Percentiles rank a stretch among this genome's conserved stretches.
Evolutionary conservation across 2,797 vertebrate genomes (phyloP).

Genomic region (Taeniopygia guttata): DNA sequence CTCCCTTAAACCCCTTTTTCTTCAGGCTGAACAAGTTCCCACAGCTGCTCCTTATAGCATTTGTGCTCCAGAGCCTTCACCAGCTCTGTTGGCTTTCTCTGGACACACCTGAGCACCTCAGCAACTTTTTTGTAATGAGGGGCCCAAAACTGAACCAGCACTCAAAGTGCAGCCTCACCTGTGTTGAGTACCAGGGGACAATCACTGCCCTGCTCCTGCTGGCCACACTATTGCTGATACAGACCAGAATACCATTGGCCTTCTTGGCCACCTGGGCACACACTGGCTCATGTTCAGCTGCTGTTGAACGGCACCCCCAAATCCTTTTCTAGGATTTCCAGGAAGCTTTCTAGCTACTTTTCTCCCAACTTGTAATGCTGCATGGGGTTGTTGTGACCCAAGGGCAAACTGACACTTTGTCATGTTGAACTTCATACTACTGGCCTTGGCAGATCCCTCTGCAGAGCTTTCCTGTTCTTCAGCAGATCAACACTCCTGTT

Average conservation of each 20-base stretch:
- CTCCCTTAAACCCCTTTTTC: background rate
- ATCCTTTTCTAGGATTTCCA: background rate
- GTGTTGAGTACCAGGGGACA: background rate
- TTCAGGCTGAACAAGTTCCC: background rate
- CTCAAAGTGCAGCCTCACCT: background rate
- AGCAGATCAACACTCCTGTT: background rate
- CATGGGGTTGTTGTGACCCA: background rate
- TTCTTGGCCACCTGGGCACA: background rate
- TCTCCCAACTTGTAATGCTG: background rate
- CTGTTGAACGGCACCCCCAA: too few species aligned
- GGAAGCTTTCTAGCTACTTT: background rate
- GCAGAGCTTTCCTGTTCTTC: background rate
- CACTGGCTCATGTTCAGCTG: background rate
- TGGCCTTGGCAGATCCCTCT: background rate
- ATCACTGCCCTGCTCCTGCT: background rate
- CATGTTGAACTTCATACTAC: background rate
- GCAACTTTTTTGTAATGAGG: too few species aligned
- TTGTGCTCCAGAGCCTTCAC: background rate
- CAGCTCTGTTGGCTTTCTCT: background rate
- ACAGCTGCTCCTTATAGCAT: background rate
- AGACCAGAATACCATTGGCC: background rate
- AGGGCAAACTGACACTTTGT: background rate
- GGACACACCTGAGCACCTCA: background rate
- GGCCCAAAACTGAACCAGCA: background rate
- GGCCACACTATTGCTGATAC: background rate